A percentile compares a stretch with the other conserved stretches of the same genome.
These are phyloP conservation scores for Alces alces DNA, from an alignment of 2,113 vertebrate species.

Conservation along the genomic window DNA sequence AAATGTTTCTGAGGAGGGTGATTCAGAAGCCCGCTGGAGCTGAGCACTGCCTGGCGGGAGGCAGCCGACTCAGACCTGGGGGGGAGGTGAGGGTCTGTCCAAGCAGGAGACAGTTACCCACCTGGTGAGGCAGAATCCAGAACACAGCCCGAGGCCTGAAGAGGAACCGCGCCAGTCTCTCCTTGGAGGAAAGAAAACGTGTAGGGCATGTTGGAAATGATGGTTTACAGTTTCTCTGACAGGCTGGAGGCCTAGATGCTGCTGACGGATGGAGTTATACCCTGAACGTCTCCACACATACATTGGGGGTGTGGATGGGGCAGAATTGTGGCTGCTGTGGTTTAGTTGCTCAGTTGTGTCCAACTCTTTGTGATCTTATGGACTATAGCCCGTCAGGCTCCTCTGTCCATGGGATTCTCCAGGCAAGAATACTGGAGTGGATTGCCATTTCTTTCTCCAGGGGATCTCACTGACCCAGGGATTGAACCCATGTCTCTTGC, in stretches of 20 bases:
- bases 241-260: accelerated
- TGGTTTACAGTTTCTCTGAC: accelerated
- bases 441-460: background rate
- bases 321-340: background rate
- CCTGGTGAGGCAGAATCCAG: background rate
- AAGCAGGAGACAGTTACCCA: conserved; percentile 27
- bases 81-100: background rate
- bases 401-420: background rate
- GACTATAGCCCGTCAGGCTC: background rate
- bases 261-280: background rate
- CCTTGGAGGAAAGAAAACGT: accelerated
- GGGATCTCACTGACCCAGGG: background rate
- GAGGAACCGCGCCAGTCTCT: background rate
- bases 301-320: accelerated
- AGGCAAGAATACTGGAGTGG: background rate
- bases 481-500: background rate
- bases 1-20: conserved; percentile 71
- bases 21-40: conserved; percentile 1
- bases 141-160: background rate
- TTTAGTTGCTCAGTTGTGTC: background rate
- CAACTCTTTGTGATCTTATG: too few relatives aligned
- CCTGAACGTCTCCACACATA: accelerated
- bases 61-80: background rate
- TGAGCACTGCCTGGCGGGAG: background rate
- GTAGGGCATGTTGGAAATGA: background rate